Percentiles rank a stretch among this genome's conserved stretches.
Conservation (phyloP, 2,888 invertebrate genomes). For the Ligdia adustata region DNA sequence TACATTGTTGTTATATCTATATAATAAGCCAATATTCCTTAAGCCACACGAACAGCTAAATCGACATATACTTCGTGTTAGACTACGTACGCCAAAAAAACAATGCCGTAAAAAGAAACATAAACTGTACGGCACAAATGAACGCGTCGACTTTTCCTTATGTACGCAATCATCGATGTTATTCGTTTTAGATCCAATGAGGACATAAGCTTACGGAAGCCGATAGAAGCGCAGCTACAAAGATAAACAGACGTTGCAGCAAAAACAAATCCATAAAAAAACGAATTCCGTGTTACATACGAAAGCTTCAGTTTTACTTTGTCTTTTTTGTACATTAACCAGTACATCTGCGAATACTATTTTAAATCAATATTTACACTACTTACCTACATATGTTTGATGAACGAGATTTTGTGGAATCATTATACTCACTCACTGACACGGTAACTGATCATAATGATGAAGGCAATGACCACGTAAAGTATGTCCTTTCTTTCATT, state of each 20-base stretch:
- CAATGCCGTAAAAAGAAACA: slow-evolving; percentile 12
- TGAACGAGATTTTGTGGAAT: too few relatives aligned
- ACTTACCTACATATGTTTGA: neutral
- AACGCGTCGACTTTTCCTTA: slow-evolving; percentile 15
- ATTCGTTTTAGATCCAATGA: slow-evolving; percentile 17
- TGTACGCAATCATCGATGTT: slow-evolving; percentile 16
- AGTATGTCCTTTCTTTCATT: too few relatives aligned
- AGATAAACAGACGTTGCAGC: slow-evolving; percentile 13
- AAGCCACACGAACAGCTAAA: slow-evolving; percentile 5
- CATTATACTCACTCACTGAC: too few relatives aligned
- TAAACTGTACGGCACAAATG: slow-evolving; percentile 10
- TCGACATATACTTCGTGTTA: slow-evolving; percentile 5
- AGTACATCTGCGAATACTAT: too few relatives aligned
- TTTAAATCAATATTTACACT: neutral
- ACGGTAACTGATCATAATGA: too few relatives aligned
- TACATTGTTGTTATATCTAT: neutral
- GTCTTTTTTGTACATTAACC: too few relatives aligned
- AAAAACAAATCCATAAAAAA: slow-evolving; percentile 15
- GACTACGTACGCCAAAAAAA: slow-evolving; percentile 6
- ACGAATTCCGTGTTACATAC: slow-evolving; percentile 1
- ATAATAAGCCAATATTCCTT: neutral
- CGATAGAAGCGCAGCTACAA: slow-evolving; percentile 10
- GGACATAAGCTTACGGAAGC: slow-evolving; percentile 13
- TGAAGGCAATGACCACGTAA: too few relatives aligned
- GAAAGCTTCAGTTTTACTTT: neutral